Percentiles rank a stretch among this genome's conserved stretches.
These are phyloP conservation scores for Rana temporaria DNA, from an alignment of 2,113 vertebrate species.

Conservation along the genomic window DNA sequence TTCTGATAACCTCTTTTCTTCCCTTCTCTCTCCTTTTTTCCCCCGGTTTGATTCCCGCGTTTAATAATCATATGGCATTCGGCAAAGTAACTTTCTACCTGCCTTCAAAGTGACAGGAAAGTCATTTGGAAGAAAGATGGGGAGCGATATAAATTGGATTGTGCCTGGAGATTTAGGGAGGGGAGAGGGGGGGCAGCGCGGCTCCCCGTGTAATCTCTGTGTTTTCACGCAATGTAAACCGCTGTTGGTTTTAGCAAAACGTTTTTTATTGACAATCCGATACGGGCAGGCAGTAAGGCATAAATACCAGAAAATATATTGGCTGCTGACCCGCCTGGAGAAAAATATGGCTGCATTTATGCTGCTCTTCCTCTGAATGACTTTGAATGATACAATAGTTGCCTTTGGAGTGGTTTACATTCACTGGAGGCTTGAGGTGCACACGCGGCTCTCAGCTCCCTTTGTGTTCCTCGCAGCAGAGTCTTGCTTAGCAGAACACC, in stretches of 20 bases:
- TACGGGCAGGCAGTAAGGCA: constrained; percentile 7
- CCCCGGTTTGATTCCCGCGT: constrained; percentile 60
- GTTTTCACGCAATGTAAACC: constrained; percentile 40
- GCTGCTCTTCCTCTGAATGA: not conserved
- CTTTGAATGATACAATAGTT: not conserved
- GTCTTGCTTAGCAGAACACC: too few relatives aligned
- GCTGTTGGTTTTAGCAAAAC: constrained; percentile 50
- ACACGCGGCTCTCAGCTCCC: too few relatives aligned
- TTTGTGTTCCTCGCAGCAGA: too few relatives aligned
- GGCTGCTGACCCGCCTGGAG: constrained; percentile 3
- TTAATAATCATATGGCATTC: constrained; percentile 60
- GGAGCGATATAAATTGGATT: constrained; percentile 45
- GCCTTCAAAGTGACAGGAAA: constrained; percentile 59
- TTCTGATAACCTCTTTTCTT: constrained; percentile 59
- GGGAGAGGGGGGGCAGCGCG: not conserved
- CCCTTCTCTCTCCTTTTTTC: not conserved
- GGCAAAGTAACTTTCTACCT: constrained; percentile 61
- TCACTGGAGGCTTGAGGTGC: too few relatives aligned
- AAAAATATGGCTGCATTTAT: constrained; percentile 4
- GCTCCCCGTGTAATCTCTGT: constrained; percentile 22
- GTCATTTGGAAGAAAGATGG: constrained; percentile 54
- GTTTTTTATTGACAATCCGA: constrained; percentile 47
- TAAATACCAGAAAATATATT: constrained; percentile 48
- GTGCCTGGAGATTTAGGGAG: constrained; percentile 36
- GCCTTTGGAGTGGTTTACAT: not conserved